Evolutionary conservation across 2,797 vertebrate species (phyloP).

Genomic region (Sitta carolinensis): DNA sequence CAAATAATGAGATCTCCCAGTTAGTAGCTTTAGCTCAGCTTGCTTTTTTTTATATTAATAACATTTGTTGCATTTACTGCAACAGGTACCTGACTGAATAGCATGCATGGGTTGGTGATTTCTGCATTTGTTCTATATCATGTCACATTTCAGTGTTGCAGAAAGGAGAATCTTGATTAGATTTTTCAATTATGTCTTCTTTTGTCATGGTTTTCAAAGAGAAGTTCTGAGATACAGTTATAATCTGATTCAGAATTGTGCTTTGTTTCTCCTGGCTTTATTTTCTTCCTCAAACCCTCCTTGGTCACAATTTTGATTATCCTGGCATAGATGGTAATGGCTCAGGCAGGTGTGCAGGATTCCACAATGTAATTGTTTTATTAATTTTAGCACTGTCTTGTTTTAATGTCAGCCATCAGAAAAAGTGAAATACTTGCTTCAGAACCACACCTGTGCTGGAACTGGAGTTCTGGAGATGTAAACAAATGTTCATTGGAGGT

Average conservation of each 20-base stretch:
- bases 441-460: neutral
- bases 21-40: neutral
- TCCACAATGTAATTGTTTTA: neutral
- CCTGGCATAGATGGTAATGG: neutral
- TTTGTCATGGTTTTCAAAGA: neutral
- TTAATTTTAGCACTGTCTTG: neutral
- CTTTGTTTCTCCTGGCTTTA: neutral
- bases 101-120: neutral
- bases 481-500: neutral
- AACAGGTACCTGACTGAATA: neutral
- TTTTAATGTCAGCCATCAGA: neutral
- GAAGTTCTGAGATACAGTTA: neutral
- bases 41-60: neutral
- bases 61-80: neutral
- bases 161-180: neutral
- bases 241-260: neutral
- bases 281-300: neutral
- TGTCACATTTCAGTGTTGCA: neutral
- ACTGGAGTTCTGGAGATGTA: neutral
- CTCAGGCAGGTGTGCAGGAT: neutral
- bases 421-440: neutral
- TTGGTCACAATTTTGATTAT: neutral
- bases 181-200: neutral
- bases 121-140: neutral
- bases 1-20: neutral